A percentile compares a stretch with the other conserved stretches of the same genome.
These are phyloP conservation scores for Miniopterus natalensis DNA, from an alignment of 2,113 vertebrate species.

Conservation along the genomic window DNA sequence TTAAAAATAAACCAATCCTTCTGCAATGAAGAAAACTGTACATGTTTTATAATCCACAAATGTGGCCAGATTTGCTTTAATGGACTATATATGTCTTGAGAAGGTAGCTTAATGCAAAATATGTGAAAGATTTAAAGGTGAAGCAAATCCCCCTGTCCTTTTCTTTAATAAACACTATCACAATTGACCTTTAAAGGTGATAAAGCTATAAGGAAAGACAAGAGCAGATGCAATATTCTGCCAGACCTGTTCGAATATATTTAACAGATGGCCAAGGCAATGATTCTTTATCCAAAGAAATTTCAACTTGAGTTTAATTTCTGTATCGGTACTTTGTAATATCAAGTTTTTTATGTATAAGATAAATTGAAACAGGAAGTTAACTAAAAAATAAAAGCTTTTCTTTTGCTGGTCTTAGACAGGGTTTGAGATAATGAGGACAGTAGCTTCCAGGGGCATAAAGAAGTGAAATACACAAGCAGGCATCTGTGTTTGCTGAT, in stretches of 20 bases:
- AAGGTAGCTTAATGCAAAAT: slow-evolving; percentile 46
- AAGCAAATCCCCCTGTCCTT: slow-evolving; percentile 52
- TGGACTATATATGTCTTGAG: background rate
- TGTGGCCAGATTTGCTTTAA: slow-evolving; percentile 27
- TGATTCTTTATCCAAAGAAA: slow-evolving; percentile 61
- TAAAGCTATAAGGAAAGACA: slow-evolving; percentile 67
- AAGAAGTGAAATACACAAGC: background rate
- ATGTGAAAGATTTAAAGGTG: slow-evolving; percentile 64
- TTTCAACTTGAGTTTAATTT: slow-evolving; percentile 68
- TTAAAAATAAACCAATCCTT: slow-evolving; percentile 8
- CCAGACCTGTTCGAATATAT: slow-evolving; percentile 49
- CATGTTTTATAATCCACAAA: background rate
- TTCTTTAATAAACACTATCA: slow-evolving; percentile 72
- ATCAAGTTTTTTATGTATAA: slow-evolving; percentile 7
- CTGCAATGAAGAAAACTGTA: background rate
- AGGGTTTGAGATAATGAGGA: background rate
- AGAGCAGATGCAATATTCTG: slow-evolving; percentile 21
- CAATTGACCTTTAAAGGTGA: slow-evolving; percentile 73
- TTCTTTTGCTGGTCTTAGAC: background rate
- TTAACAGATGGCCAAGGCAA: slow-evolving; percentile 58
- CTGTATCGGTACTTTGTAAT: background rate
- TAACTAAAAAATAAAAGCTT: background rate
- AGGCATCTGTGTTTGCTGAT: background rate
- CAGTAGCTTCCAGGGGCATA: background rate
- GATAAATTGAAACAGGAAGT: slow-evolving; percentile 30